Conservation (phyloP, 2,113 vertebrate species). For the Engystomops pustulosus region DNA sequence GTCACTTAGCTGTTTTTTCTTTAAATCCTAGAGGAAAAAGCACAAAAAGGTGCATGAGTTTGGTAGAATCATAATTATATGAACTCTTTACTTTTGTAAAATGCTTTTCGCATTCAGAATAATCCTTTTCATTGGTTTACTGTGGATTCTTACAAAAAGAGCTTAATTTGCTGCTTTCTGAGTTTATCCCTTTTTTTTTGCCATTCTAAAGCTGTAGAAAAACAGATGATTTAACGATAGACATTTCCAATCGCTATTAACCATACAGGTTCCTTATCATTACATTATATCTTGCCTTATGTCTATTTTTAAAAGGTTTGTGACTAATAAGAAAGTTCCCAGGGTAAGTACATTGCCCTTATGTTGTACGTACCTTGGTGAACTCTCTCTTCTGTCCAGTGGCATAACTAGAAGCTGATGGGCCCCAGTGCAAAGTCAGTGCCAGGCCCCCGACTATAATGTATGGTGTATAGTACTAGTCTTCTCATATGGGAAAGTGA, state of each 20-base stretch:
- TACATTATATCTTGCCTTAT: too few relatives aligned
- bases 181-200: not conserved
- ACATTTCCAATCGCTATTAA: not conserved
- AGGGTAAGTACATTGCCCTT: too few relatives aligned
- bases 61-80: not conserved
- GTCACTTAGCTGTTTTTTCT: not conserved
- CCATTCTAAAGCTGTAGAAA: not conserved
- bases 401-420: too few relatives aligned
- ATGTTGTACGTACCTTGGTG: too few relatives aligned
- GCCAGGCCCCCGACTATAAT: too few relatives aligned
- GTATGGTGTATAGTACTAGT: too few relatives aligned
- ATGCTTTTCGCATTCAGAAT: conserved; percentile 8
- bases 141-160: not conserved
- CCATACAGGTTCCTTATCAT: not conserved
- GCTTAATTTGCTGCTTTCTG: not conserved
- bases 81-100: not conserved
- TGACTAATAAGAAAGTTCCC: too few relatives aligned
- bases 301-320: too few relatives aligned
- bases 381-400: too few relatives aligned
- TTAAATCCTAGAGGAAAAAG: not conserved
- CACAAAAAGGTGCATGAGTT: not conserved
- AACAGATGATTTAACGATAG: conserved; percentile 11
- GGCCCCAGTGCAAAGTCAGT: too few relatives aligned
- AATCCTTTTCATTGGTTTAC: conserved; percentile 23
- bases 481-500: too few relatives aligned